These are phyloP conservation scores for Aricia agestis DNA, from an alignment of 1,140 invertebrate species.

Conservation along the genomic window DNA sequence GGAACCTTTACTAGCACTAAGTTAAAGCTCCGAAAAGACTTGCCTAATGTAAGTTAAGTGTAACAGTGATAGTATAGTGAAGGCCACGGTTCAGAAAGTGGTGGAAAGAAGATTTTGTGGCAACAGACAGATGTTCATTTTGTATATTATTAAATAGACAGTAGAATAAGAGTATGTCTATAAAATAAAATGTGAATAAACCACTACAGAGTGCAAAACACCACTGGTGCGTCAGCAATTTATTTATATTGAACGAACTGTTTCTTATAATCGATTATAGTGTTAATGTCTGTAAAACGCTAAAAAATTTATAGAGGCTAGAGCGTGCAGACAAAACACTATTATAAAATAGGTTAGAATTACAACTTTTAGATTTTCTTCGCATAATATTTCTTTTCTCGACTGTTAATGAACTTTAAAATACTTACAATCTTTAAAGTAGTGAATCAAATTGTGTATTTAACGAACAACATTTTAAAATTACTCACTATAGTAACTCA, in stretches of 20 bases:
- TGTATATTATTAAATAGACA: no score
- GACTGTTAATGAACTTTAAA: no score
- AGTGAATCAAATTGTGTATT: no score
- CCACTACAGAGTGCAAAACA: neutral
- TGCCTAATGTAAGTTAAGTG: conserved; percentile 53
- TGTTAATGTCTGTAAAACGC: neutral
- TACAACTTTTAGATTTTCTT: no score
- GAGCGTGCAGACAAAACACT: conserved; percentile 23
- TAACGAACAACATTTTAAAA: no score
- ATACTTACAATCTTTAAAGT: no score
- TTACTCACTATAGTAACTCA: no score
- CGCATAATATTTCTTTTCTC: no score
- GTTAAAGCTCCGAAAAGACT: conserved; percentile 66
- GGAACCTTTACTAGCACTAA: conserved; percentile 70
- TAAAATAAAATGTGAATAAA: no score
- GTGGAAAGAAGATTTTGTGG: neutral
- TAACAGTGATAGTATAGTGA: conserved; percentile 42
- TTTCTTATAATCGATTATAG: neutral
- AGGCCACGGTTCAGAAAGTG: neutral
- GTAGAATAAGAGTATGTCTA: no score
- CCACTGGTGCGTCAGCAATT: neutral
- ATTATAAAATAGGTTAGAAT: conserved; percentile 9
- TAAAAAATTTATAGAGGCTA: neutral
- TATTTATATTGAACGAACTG: neutral
- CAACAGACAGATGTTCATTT: neutral